Conservation (phyloP, 2,888 invertebrate species). For the Agrenia bidenticulata region DNA sequence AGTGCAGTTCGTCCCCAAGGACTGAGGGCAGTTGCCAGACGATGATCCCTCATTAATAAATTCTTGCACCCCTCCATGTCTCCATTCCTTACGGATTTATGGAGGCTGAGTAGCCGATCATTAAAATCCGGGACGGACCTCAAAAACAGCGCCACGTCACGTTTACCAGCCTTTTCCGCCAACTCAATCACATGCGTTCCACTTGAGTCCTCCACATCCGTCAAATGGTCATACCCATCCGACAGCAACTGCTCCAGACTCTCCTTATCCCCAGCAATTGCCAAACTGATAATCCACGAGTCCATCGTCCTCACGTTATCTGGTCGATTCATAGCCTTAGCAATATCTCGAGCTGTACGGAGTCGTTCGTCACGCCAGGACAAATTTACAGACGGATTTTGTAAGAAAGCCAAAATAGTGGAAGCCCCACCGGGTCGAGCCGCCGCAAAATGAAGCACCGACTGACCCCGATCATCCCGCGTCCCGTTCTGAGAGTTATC, state of each 20-base stretch:
- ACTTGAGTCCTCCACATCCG: constrained; percentile 67
- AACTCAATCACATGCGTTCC: constrained; percentile 70
- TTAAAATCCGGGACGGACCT: constrained; percentile 71
- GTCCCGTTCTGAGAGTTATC: constrained; percentile 17
- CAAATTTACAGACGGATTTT: constrained; percentile 76
- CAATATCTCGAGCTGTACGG: constrained; percentile 81
- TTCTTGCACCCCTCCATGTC: constrained; percentile 64
- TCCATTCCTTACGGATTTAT: constrained; percentile 65
- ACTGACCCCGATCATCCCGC: constrained; percentile 86
- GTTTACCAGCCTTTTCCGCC: constrained; percentile 67
- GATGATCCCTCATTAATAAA: constrained; percentile 56
- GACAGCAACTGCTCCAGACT: constrained; percentile 69
- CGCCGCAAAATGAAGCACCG: constrained; percentile 84
- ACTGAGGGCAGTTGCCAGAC: constrained; percentile 65
- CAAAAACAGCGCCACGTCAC: constrained; percentile 68
- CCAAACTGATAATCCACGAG: constrained; percentile 73
- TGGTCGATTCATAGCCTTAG: constrained; percentile 72
- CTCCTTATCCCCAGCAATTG: constrained; percentile 73
- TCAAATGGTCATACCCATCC: constrained; percentile 78
- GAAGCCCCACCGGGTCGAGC: constrained; percentile 78
- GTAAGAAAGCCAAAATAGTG: constrained; percentile 74
- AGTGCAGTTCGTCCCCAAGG: constrained; percentile 74
- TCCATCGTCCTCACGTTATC: constrained; percentile 82
- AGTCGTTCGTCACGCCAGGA: constrained; percentile 83
- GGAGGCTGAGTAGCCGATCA: constrained; percentile 74